Evolutionary conservation across 2,113 vertebrate species (phyloP), one percentile per base, ranked within the genome.

Genomic region (Pelobates fuscus): DNA sequence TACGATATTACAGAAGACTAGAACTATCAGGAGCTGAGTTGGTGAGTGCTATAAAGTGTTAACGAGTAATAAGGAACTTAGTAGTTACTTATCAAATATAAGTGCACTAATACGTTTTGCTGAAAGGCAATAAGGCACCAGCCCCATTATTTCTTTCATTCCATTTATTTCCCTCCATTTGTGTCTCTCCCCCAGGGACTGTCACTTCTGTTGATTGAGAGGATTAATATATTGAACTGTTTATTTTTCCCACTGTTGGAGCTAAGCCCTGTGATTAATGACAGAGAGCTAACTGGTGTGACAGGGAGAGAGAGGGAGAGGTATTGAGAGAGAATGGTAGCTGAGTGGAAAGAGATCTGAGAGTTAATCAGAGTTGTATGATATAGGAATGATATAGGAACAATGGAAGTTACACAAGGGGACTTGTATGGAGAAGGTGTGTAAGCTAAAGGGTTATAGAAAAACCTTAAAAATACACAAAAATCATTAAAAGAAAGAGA

Each of bases 161-260:
- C 25, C 26, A 8, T 5, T 24, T 25, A 14, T 59, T 60, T 25
- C 72, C 64, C 64, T 67, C 71, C 32, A 59, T 75, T 67, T 67
- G 49, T 41, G 12, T 37, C 54, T 64, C 71, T 75, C 72, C 52
- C 62, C 63, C 55, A 55, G 54, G 63, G 41, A 49, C 72, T 76
- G 72, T 76, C 72, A 67, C 24, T 60, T 43, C 23, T 67, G 64
- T 76, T 76, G 72, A 76, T 76, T 76, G 72, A 76, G 64, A 59
- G 72, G 72, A 76, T 76, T 76, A 76, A 60, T 76, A 67, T 76
- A 76, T 76, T 67, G 72, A 76, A 60, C 64, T 76, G 72, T 76
- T 76, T 76, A 76, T 76, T 76, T 76, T 76, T 76, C 72, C 72
- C 72, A 76, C 54, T 76, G 72, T 67, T 76, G 64, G 64, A 60